A percentile compares a stretch with the other conserved stretches of the same genome.
phyloP scores from a whole-genome alignment of 2,797 vertebrate species.

The Lutjanus campechanus region DNA sequence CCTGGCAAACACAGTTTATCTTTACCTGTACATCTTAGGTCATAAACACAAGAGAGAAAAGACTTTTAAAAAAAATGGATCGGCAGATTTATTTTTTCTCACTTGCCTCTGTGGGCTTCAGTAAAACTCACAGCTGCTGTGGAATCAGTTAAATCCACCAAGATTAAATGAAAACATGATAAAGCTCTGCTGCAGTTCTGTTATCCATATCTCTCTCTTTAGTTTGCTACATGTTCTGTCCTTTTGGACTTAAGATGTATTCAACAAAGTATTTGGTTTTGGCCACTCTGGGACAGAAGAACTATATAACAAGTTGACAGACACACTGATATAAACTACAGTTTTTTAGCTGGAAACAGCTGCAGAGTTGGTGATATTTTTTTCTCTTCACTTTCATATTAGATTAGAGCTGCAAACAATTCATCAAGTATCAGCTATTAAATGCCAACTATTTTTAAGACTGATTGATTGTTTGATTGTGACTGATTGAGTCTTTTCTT shows the following conservation, averaged over 20 bases:
- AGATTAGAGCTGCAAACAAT: too few species aligned
- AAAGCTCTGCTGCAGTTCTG: background rate
- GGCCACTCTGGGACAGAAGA: background rate
- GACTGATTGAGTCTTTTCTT: too few species aligned
- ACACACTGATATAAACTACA: background rate
- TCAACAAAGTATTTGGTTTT: background rate
- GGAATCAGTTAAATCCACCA: background rate
- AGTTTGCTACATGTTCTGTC: background rate
- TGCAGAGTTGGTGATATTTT: background rate
- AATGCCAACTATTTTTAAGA: too few species aligned
- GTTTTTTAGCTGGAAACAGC: background rate
- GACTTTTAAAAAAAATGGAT: too few species aligned
- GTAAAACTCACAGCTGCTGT: background rate
- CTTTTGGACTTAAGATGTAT: background rate
- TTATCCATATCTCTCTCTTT: background rate
- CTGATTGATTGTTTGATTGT: too few species aligned
- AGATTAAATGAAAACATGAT: background rate
- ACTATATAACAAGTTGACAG: background rate
- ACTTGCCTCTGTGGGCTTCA: too few species aligned
- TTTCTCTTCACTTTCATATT: background rate
- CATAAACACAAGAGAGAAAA: too few species aligned
- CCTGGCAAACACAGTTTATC: too few species aligned
- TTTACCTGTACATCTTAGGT: too few species aligned
- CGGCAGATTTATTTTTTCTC: too few species aligned
- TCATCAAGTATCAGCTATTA: too few species aligned